Evolutionary conservation across 2,797 vertebrate species (phyloP).

Genomic region (Lagorchestes hirsutus): DNA sequence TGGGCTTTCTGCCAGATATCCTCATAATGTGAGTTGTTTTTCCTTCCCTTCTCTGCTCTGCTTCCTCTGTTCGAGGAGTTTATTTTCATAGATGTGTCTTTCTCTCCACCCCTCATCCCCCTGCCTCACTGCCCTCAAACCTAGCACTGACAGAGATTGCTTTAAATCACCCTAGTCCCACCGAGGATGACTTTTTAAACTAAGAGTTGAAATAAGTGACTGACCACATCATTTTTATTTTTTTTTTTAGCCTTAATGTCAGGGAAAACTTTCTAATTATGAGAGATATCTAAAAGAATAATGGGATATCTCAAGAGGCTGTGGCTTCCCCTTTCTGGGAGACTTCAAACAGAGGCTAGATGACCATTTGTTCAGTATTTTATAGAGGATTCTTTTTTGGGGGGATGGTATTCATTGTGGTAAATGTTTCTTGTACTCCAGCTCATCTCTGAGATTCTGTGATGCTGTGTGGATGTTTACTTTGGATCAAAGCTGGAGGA

Average conservation of each 20-base stretch:
- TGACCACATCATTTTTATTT: not conserved
- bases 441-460: not conserved
- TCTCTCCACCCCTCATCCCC: not conserved
- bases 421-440: not conserved
- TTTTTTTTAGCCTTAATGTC: not conserved
- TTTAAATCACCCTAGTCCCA: slow-evolving; percentile 29
- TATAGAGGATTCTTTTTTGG: not conserved
- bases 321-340: not conserved
- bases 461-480: not conserved
- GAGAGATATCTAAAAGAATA: not conserved
- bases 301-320: not conserved
- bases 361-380: not conserved
- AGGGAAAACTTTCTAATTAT: not conserved
- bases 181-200: not conserved
- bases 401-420: not conserved
- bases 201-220: not conserved
- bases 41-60: slow-evolving; percentile 5
- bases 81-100: slow-evolving; percentile 15
- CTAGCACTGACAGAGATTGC: not conserved
- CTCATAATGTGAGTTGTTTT: slow-evolving; percentile 63
- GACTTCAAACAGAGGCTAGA: not conserved
- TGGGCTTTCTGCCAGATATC: slow-evolving; percentile 62
- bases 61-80: slow-evolving; percentile 22
- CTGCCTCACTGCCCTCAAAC: not conserved
- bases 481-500: not conserved